These are phyloP conservation scores for Myiotriccus ornatus DNA, from an alignment of 2,797 vertebrate species.

Conservation along the genomic window DNA sequence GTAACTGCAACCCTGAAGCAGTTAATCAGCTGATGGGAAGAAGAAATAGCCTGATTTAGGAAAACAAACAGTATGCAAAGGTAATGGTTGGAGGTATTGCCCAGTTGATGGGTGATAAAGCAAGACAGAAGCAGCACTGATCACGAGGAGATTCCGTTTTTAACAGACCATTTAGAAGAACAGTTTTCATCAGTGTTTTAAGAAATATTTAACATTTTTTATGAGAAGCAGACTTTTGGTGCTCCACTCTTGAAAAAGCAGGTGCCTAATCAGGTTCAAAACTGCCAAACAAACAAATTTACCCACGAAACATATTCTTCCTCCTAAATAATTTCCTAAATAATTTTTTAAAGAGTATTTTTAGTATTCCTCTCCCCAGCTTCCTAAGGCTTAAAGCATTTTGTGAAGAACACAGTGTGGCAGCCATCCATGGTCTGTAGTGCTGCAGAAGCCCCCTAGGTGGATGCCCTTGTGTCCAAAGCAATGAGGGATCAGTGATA, in stretches of 20 bases:
- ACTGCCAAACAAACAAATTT: background rate
- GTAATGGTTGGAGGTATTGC: background rate
- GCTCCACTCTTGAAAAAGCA: background rate
- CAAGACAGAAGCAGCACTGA: background rate
- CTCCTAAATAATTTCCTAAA: background rate
- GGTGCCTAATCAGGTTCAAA: background rate
- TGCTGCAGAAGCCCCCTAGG: background rate
- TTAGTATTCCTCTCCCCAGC: background rate
- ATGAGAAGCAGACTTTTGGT: background rate
- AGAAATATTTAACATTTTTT: background rate
- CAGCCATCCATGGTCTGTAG: background rate
- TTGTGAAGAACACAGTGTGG: fast-evolving
- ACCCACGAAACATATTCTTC: background rate
- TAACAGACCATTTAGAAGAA: background rate
- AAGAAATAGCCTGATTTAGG: constrained; percentile 22
- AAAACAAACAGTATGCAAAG: constrained; percentile 23
- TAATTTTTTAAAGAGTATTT: background rate
- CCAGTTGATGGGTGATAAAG: background rate
- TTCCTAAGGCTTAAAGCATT: background rate
- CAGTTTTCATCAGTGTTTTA: background rate
- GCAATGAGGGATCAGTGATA: background rate
- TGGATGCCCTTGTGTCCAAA: background rate
- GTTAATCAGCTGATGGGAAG: background rate
- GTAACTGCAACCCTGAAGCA: background rate
- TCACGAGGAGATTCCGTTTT: background rate